Evolutionary conservation across 2,797 vertebrate genomes (phyloP), one percentile per base, ranked within the genome.

Genomic region (Sebastes ruberrimus): DNA sequence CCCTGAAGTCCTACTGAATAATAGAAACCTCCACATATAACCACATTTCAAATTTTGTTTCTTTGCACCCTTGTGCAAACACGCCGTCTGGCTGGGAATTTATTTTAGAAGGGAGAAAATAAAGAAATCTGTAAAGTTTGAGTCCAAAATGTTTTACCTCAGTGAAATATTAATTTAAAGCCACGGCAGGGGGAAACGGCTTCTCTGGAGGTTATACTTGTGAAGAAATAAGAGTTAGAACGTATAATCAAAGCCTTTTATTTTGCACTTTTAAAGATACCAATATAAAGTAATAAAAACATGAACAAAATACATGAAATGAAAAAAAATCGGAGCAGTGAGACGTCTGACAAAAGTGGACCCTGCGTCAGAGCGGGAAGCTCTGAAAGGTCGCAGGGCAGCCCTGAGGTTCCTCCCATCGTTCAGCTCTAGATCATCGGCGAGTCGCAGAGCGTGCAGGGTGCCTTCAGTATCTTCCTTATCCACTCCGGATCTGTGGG

Each of bases 401-500:
- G 78, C 72, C 77, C 84, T 71, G 83, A 86, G 80, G 76, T 86
- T 78, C 71, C 67, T 20, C 30, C 2, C 5, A 5, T 57, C 2
- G 3, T 10, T 83, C 5, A 2, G 83, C 74, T 72, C 80, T 86
- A 94, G 77, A 94, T 84, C 89, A 94, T 89, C 0, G 98, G 98
- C 16, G 97, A 97, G 85, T 99, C 98, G 16, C 98, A 99, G 90
- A 99, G 97, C 0, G 96, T 96, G 86, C 98, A 99, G 20, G 97
- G 96, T 25, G 96, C 96, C 71, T 97, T 96, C 70, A 99, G 92
- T 1, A 99, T 91, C 94, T 97, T 96, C 96, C 95, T 98, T 81
- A 99, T 97, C 98, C 98, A 99, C 66, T 97, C 97, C 5, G 98
- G 97, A 89, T 99, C 98, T 99, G 89, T 14, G 10, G 28, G 23